These are phyloP conservation scores for Mustela lutreola DNA, from an alignment of 2,113 vertebrate genomes.

Conservation along the genomic window DNA sequence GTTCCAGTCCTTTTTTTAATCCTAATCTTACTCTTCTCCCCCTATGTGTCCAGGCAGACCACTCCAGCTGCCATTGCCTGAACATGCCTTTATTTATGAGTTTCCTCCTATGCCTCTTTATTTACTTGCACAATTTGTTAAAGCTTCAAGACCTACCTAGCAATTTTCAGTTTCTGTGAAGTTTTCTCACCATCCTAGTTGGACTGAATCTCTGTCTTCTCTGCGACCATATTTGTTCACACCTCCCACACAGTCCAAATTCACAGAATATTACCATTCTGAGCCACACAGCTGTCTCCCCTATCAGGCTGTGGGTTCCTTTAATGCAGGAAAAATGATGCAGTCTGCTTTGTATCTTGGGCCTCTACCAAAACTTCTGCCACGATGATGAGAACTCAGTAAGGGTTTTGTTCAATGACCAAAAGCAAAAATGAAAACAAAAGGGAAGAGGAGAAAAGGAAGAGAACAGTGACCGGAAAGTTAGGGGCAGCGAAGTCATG, in stretches of 20 bases:
- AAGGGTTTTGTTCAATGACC: neutral
- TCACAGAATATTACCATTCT: neutral
- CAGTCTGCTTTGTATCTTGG: neutral
- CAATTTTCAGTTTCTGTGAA: neutral
- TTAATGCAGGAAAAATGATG: conserved; percentile 16
- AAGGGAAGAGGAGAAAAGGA: neutral
- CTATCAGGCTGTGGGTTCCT: neutral
- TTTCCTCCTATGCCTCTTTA: neutral
- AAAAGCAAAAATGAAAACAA: neutral
- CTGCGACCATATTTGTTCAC: neutral
- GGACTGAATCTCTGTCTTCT: neutral
- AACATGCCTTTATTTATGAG: neutral
- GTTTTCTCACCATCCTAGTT: neutral
- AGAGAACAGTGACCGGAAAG: neutral
- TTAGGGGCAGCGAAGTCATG: neutral
- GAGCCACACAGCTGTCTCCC: neutral
- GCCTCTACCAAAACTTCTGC: neutral
- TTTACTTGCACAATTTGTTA: conserved; percentile 11
- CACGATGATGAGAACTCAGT: neutral
- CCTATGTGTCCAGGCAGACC: neutral
- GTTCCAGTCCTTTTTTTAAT: neutral
- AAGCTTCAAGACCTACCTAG: neutral
- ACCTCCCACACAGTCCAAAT: neutral
- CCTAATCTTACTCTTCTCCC: neutral
- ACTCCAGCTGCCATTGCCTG: neutral